Evolutionary conservation across 2,888 invertebrate species (phyloP), one percentile per base, ranked within the genome.

Genomic region (Rhagium mordax): DNA sequence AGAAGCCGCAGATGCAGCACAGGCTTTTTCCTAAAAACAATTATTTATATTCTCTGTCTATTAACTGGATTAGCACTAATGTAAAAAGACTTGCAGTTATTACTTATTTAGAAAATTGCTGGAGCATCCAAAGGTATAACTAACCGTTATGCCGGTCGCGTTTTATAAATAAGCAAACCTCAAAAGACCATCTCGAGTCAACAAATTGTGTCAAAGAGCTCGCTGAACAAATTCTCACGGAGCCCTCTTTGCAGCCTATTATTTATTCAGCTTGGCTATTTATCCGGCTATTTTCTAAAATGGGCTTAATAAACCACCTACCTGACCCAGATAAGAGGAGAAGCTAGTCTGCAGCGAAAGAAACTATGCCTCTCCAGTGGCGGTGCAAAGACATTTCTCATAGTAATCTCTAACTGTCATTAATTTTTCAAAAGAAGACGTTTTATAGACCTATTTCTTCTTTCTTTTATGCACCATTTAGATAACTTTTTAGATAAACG

Each of bases 241-340:
- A 13, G 24, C 24, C 60, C 71, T 60, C 72, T 47, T 49, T 53
- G 48, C 68, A 55, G 47, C 55, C 20, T 64, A 67, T 72, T 49
- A 62, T 57, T 68, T 72, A 67, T 62, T 69, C 72, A 72, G 49
- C 15, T 29, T 29, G 68, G 62, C 68, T 64, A 49, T 72, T 64
- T 64, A 68, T 69, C 51, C 51, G 62, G 72, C 68, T 48, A 66
- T 49, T 71, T 41, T 60, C 65, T 33, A 57, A 29, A 72, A 68
- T 59, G 64, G 57, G 16, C 59, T 49, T 59, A 69, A 69, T 69
- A 68, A 72, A 62, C 68, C 49, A 68, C 64, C 49, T 59, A 49
- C 57, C 66, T 69, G 72, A 72, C 68, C 72, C 24, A 72, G 33
- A 72, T 33, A 29, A 48, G 41, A 13, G 27, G 60, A 65, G 21